Base-by-base conservation (phyloP, 2,797 vertebrate genomes). In the Leptodactylus fallax region DNA sequence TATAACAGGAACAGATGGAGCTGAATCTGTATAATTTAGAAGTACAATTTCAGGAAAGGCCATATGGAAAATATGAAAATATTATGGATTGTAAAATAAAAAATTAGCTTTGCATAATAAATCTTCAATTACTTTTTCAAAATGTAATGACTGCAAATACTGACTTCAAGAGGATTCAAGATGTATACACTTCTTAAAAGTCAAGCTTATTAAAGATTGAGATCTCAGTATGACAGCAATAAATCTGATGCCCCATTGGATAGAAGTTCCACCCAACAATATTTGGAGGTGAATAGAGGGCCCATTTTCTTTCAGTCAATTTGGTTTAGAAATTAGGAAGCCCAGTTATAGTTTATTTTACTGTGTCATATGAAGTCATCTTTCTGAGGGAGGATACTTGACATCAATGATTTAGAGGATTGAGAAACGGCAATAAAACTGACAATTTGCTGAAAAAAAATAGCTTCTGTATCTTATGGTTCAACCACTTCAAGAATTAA, bases 41-140 rank as follows among this genome's bases (percentile, higher is more conserved):
- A 67, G 71, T 85, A 83, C 36, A 60, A 53, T 89, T 89, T 86
- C 84, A 86, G 80, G 45, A 53, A 69, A 89, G 80, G 69, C 87
- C 87, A 89, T 89, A 89, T 89, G 88, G 88, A 83, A 89, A 89
- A 86, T 85, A 81, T 82, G 87, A 89, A 89, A 86, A 89, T 83
- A 72, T 89, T 89, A 89, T 83, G 88, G 79, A 71, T 86, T 86
- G 60, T 77, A 82, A 89, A 76, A 82, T 86, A 56, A 83, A 77
- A 87, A 89, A 86, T 27, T 77, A 60, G 79, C 27, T 86, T 86
- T 89, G 87, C 84, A 86, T 89, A 86, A 86, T 89, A 89, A 89
- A 81, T 85, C 77, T 88, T 89, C 67, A 89, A 85, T 85, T 89
- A 85, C 87, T 82, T 77, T 81, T 71, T 89, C 45, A 65, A 82